These are phyloP conservation scores for Nemotelus pantherinus DNA, from an alignment of 2,888 invertebrate species.

Conservation along the genomic window DNA sequence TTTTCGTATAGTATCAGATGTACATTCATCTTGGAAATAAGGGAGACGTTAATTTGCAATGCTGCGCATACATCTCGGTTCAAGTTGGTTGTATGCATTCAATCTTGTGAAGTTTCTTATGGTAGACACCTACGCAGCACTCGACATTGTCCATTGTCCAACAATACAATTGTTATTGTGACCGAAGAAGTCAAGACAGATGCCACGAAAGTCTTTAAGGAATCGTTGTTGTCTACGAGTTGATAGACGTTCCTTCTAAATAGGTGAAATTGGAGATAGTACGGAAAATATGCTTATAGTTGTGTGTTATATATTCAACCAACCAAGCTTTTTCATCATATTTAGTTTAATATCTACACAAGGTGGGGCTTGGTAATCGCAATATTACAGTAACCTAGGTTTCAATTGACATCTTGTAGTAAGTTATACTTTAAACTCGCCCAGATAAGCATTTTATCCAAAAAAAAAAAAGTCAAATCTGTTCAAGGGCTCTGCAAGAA, in stretches of 20 bases:
- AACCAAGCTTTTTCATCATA: no score
- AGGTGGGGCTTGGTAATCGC: no score
- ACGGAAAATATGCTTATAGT: no score
- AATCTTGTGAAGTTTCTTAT: constrained; percentile 23
- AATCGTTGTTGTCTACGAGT: neutral
- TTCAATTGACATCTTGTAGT: no score
- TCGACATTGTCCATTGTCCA: constrained; percentile 30
- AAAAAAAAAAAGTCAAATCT: no score
- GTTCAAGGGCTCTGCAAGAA: no score
- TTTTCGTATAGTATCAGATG: neutral
- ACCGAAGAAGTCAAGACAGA: constrained; percentile 34
- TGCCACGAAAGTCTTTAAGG: constrained; percentile 18
- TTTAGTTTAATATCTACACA: no score
- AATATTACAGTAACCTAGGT: no score
- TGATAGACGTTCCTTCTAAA: neutral
- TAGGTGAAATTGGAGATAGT: no score
- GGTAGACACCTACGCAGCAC: constrained; percentile 21
- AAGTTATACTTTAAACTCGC: no score
- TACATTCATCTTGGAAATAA: neutral
- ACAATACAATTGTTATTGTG: constrained; percentile 27
- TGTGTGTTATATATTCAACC: no score
- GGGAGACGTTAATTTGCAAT: constrained; percentile 28
- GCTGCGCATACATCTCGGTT: neutral
- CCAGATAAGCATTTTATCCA: no score
- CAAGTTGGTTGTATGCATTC: constrained; percentile 9